Percentiles rank a stretch among this genome's conserved stretches.
Evolutionary conservation across 2,888 invertebrate species (phyloP).

Genomic region (Hypercompe scribonia): DNA sequence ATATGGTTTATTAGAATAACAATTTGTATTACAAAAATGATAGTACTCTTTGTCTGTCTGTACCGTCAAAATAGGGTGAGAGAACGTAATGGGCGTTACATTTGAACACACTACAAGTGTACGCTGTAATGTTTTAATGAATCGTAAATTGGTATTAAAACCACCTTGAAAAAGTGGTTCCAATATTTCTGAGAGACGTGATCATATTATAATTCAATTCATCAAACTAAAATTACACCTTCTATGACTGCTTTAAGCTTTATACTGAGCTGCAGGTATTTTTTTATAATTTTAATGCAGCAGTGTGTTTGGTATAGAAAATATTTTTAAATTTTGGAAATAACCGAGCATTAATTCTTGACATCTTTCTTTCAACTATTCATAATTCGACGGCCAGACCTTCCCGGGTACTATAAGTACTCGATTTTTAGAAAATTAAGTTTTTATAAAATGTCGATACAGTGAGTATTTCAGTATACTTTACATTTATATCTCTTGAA

Average conservation of each 20-base stretch:
- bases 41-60: background rate
- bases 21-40: background rate
- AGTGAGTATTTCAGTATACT: too few relatives aligned
- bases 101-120: background rate
- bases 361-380: too few relatives aligned
- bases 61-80: background rate
- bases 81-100: background rate
- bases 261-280: too few relatives aligned
- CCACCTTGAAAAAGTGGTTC: background rate
- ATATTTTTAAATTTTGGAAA: too few relatives aligned
- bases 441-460: background rate
- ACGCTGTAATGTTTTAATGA: background rate
- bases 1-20: slow-evolving; percentile 15
- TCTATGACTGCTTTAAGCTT: background rate
- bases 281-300: too few relatives aligned
- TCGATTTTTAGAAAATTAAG: background rate
- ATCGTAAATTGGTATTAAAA: background rate
- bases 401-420: too few relatives aligned
- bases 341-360: too few relatives aligned
- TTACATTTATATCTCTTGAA: too few relatives aligned
- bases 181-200: background rate
- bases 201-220: background rate
- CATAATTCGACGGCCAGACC: too few relatives aligned
- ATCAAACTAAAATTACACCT: too few relatives aligned
- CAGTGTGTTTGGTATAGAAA: too few relatives aligned